Conservation (phyloP, 2,888 invertebrate genomes). For the Adineta ricciae region DNA sequence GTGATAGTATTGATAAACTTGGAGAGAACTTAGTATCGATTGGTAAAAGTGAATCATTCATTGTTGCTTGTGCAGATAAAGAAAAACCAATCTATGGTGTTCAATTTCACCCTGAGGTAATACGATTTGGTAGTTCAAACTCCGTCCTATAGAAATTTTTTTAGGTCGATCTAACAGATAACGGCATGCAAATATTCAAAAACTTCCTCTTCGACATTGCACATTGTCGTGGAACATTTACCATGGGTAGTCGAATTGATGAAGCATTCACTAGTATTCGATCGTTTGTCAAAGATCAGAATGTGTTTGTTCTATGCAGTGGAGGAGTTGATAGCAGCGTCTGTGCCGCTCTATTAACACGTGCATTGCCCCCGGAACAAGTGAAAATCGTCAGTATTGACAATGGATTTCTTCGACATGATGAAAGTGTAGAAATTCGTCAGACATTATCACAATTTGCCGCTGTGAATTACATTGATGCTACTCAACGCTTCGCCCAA, state of each 20-base stretch:
- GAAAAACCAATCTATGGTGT: slow-evolving; percentile 66
- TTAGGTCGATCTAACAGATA: slow-evolving; percentile 60
- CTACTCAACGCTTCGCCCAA: not conserved
- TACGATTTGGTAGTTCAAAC: slow-evolving; percentile 46
- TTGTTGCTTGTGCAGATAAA: slow-evolving; percentile 52
- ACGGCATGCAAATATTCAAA: slow-evolving; percentile 78
- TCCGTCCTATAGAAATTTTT: no score
- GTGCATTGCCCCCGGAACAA: not conserved
- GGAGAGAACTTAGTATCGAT: not conserved
- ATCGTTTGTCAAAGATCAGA: not conserved
- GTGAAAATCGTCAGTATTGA: not conserved
- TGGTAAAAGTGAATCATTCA: slow-evolving; percentile 4
- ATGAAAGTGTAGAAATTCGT: slow-evolving; percentile 5
- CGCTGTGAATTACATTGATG: not conserved
- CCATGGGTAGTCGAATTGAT: slow-evolving; percentile 10
- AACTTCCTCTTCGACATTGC: slow-evolving; percentile 88
- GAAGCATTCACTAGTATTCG: not conserved
- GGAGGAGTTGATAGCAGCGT: slow-evolving; percentile 99
- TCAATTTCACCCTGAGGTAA: slow-evolving; percentile 97
- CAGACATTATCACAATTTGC: slow-evolving; percentile 1
- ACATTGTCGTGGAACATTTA: slow-evolving; percentile 61
- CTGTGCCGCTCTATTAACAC: slow-evolving; percentile 12
- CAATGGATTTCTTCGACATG: slow-evolving; percentile 3
- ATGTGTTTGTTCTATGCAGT: slow-evolving; percentile 57
- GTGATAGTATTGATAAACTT: slow-evolving; percentile 67